A percentile compares a stretch with the other conserved stretches of the same genome.
Conservation (phyloP, 1,140 invertebrate species). For the Platorchestia sp. region DNA sequence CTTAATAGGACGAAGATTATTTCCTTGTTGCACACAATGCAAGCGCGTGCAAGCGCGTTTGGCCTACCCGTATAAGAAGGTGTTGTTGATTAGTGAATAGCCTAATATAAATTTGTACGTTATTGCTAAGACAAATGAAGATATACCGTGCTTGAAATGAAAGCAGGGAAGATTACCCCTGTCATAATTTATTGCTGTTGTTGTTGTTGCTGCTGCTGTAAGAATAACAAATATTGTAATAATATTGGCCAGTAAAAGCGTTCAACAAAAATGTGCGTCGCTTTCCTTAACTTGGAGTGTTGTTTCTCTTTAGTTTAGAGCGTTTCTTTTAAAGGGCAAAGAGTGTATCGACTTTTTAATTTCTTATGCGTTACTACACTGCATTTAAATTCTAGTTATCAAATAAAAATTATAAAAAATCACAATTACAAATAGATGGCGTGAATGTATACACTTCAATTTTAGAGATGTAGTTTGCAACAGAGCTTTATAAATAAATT, state of each 20-base stretch:
- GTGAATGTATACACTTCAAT: too few species aligned
- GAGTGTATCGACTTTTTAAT: too few species aligned
- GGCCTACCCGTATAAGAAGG: constrained; percentile 13
- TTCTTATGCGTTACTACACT: too few species aligned
- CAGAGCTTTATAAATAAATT: too few species aligned
- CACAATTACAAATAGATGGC: too few species aligned
- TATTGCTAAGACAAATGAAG: constrained; percentile 17
- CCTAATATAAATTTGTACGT: constrained; percentile 49
- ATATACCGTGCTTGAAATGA: neutral
- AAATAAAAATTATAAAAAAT: too few species aligned
- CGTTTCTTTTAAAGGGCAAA: too few species aligned
- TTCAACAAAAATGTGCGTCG: neutral
- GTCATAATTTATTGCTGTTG: constrained; percentile 26
- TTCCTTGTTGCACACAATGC: neutral
- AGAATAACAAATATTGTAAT: neutral
- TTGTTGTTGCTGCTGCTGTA: constrained; percentile 37
- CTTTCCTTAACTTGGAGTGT: neutral
- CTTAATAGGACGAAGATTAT: neutral
- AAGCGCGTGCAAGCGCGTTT: neutral
- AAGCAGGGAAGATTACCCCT: neutral
- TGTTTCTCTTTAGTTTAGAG: neutral
- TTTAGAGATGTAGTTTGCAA: too few species aligned
- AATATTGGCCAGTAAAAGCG: constrained; percentile 21
- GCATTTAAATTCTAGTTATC: too few species aligned
- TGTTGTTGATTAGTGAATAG: constrained; percentile 50